Percentiles rank a stretch among this genome's conserved stretches.
These are phyloP conservation scores for Luscinia luscinia DNA, from an alignment of 2,797 vertebrate species.

Conservation along the genomic window DNA sequence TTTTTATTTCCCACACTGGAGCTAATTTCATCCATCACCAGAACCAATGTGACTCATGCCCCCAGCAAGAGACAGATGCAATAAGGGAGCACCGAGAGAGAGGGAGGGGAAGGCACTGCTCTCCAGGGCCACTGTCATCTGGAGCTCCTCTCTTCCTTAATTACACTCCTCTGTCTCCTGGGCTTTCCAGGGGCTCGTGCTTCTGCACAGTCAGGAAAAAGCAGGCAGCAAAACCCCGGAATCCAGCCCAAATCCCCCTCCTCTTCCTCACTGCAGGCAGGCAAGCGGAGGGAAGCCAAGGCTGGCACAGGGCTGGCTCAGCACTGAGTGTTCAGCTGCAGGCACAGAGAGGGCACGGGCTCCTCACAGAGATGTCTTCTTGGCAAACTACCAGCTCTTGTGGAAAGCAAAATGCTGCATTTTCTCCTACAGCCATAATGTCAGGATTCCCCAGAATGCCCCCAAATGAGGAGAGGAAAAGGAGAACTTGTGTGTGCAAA, in stretches of 20 bases:
- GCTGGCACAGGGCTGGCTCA: neutral
- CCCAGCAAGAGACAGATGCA: conserved; percentile 2
- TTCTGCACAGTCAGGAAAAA: neutral
- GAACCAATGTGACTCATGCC: conserved; percentile 6
- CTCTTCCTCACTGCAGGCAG: neutral
- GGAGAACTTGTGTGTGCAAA: accelerated
- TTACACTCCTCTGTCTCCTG: neutral
- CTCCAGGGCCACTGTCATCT: neutral
- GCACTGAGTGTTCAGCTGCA: neutral
- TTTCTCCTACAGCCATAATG: neutral
- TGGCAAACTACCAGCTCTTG: neutral
- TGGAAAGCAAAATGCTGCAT: neutral
- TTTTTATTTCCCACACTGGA: neutral
- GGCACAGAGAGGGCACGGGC: neutral
- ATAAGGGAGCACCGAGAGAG: neutral
- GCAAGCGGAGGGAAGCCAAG: neutral
- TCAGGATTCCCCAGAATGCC: neutral
- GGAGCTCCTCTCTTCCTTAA: neutral
- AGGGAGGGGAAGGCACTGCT: neutral
- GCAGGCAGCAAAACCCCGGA: neutral
- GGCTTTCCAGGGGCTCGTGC: neutral
- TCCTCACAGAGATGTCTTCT: neutral
- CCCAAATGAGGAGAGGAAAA: neutral
- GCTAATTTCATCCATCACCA: conserved; percentile 43
- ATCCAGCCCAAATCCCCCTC: neutral